A percentile compares a stretch with the other conserved stretches of the same genome.
phyloP scores from a whole-genome alignment of 2,797 vertebrate genomes.

The Acanthurus lineatus region DNA sequence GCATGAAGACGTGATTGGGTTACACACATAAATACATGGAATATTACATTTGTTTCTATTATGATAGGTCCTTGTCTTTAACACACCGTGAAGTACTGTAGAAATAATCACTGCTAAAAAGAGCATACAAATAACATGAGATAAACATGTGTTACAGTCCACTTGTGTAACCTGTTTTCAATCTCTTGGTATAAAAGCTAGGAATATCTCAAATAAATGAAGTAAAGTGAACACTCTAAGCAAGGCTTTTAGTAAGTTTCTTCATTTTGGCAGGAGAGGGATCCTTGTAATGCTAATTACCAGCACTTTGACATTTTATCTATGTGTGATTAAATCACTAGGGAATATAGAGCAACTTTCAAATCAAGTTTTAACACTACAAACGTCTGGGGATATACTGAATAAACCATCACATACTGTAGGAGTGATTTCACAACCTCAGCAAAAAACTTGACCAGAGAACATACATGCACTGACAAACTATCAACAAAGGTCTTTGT shows the following conservation, averaged over 20 bases:
- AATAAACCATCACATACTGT: slow-evolving; percentile 83
- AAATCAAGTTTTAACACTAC: slow-evolving; percentile 80
- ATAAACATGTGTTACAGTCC: slow-evolving; percentile 87
- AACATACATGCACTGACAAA: slow-evolving; percentile 89
- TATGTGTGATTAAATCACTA: slow-evolving; percentile 81
- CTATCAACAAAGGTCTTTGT: slow-evolving; percentile 85
- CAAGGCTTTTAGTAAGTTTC: slow-evolving; percentile 80
- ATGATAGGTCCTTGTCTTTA: slow-evolving; percentile 84
- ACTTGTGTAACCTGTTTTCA: slow-evolving; percentile 83
- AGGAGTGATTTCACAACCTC: slow-evolving; percentile 84
- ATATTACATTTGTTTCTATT: slow-evolving; percentile 84
- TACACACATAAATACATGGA: slow-evolving; percentile 88
- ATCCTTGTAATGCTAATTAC: slow-evolving; percentile 75
- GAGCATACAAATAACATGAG: slow-evolving; percentile 87
- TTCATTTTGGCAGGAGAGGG: slow-evolving; percentile 81
- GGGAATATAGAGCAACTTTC: slow-evolving; percentile 76
- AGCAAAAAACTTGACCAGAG: slow-evolving; percentile 84
- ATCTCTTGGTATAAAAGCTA: slow-evolving; percentile 86
- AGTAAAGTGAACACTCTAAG: slow-evolving; percentile 79
- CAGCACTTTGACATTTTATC: slow-evolving; percentile 72
- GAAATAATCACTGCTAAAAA: slow-evolving; percentile 88
- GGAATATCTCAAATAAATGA: slow-evolving; percentile 80
- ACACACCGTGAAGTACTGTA: slow-evolving; percentile 83
- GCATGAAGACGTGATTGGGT: slow-evolving; percentile 84
- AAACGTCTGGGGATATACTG: slow-evolving; percentile 82